Base-by-base conservation (phyloP, 2,113 vertebrate species). In the Sakesphorus luctuosus region DNA sequence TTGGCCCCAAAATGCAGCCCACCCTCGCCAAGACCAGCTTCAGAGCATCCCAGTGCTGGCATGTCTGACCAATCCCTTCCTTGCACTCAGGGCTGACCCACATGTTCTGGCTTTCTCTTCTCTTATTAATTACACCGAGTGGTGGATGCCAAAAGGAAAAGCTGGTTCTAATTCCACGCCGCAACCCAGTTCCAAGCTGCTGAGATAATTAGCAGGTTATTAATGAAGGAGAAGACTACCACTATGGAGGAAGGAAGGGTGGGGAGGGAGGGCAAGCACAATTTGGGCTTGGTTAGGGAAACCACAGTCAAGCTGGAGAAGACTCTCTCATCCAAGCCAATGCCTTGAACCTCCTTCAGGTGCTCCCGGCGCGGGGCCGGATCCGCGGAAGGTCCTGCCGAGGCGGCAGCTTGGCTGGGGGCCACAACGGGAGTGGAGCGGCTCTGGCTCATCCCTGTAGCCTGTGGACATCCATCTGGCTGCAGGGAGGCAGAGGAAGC, bases 191-290 rank as follows among this genome's bases (percentile, higher is more conserved):
- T 96, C 90, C 94, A 95, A 94, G 88, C 76, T 84, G 90, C 80
- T 73, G 83, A 89, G 88, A 87, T 95, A 96, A 95, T 95, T 95
- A 96, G 76, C 86, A 59, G 68, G 19, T 44, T 86, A 84, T 87
- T 90, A 96, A 95, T 33, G 83, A 95, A 82, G 0, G 2, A 75
- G 73, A 90, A 82, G 62, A 66, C 87, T 78, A 89, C 76, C 76
- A 92, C 78, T 68, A 76, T 89, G 88, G 69, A 79, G 28, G 56
- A 78, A 88, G 33, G 38, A 88, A 56, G 49, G 68, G 55, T 8
- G 35, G 44, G 28, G n/a, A 86, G 40, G 25, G 65, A 90, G 43
- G 40, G 13, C 53, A 84, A 50, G 35, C 0, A 1, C 35, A 2
- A 0, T 50, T 86, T 52, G 59, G 83, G 56, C 66, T 74, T 61